Base-by-base conservation (phyloP, 2,888 invertebrate species). In the Tachina lurida region DNA sequence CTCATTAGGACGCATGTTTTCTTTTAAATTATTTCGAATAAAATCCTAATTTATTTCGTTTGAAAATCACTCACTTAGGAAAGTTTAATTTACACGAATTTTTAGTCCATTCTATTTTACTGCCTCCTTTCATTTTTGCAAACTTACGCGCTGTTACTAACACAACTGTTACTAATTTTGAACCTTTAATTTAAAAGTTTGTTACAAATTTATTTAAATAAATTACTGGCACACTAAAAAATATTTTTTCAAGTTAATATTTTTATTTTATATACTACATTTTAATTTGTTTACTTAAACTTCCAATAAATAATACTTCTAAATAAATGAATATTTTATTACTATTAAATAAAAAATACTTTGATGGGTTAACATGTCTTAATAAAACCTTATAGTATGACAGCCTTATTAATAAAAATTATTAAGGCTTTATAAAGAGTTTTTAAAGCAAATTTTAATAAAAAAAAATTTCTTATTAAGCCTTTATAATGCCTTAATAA, bases 311-410 rank as follows among this genome's bases (percentile, higher is more conserved):
- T 3, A 47, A 65, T 5, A 58, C 43, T 43, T 43, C n/a, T 9
- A 10, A 47, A 56, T 45, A 15, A 45, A 19, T 31, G 22, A 41
- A 43, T n/a, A 58, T 58, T 8, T 15, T 15, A 17, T 19, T 47
- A 60, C 9, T 52, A 31, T 31, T 31, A 22, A 52, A 10, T 39
- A 31, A 54, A 74, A 73, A 76, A 86, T n/a, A n/a, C 86, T 84
- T 76, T 78, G 87, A 88, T 87, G 87, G 87, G 87, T 87, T 87
- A 77, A 83, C 83, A 83, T 83, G 54, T 31, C 31, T 31, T 31
- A 31, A 31, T 65, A 56, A 82, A 47, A 63, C 62, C 3, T 22
- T 22, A 60, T 52, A 60, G 1, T 67, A 47, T n/a, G n/a, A n/a
- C n/a, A n/a, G n/a, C n/a, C n/a, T n/a, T n/a, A n/a, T n/a, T n/a